Percentiles rank a stretch among this genome's conserved stretches.
These are phyloP conservation scores for Pseudochromis fuscus DNA, from an alignment of 2,797 vertebrate genomes.

Conservation along the genomic window DNA sequence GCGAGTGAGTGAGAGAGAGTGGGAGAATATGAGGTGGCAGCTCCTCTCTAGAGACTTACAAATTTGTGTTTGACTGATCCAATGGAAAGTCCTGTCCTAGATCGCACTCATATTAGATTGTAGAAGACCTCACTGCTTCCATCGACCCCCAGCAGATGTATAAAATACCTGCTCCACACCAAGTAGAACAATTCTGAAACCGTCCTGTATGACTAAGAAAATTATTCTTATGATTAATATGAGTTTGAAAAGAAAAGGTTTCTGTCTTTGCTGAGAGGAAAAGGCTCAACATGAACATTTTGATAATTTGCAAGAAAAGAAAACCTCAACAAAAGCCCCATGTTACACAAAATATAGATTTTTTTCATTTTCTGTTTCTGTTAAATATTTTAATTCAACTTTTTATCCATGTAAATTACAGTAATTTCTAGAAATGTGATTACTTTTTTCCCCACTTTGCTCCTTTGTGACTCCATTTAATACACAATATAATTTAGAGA, in stretches of 20 bases:
- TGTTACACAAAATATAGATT: no score
- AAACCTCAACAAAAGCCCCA: no score
- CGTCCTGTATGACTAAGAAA: conserved; percentile 51
- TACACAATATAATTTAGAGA: not conserved
- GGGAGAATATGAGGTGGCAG: conserved; percentile 24
- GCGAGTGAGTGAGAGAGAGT: not conserved
- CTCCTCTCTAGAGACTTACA: conserved; percentile 24
- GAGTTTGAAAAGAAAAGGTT: conserved; percentile 25
- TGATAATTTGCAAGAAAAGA: conserved; percentile 2
- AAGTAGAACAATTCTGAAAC: conserved; percentile 48
- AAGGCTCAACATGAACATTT: not conserved
- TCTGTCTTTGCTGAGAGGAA: conserved; percentile 31
- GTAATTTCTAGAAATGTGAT: not conserved
- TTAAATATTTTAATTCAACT: not conserved
- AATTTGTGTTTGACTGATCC: conserved; percentile 35
- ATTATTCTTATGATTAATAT: conserved; percentile 33
- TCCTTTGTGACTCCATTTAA: not conserved
- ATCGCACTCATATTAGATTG: conserved; percentile 10
- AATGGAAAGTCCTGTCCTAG: conserved; percentile 28
- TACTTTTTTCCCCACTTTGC: not conserved
- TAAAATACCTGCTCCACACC: conserved; percentile 35
- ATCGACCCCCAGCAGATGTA: conserved; percentile 4
- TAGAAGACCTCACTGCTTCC: not conserved
- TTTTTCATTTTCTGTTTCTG: not conserved
- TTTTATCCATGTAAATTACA: not conserved